Base-by-base conservation (phyloP, 2,797 vertebrate genomes). In the Furcifer pardalis region DNA sequence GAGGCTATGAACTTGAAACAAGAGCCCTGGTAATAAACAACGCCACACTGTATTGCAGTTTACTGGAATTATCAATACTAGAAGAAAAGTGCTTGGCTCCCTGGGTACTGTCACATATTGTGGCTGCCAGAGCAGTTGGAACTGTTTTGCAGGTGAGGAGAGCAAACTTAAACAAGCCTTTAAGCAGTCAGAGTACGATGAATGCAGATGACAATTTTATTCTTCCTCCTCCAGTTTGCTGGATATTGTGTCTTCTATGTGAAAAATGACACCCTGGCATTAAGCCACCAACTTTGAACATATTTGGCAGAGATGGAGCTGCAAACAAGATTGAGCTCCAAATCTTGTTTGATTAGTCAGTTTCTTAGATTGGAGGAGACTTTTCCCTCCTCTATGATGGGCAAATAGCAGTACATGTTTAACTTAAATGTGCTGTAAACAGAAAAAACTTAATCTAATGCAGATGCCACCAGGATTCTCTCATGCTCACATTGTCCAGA, bases 261-360 rank as follows among this genome's bases (percentile, higher is more conserved):
- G 88, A 91, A 92, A 95, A 94, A 94, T 77, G 93, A 90, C 90
- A 91, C 87, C 60, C 88, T 95, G 93, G 92, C 93, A 92, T 37
- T 85, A 89, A 84, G 92, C 93, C 93, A 92, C 86, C 78, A 88
- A 88, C 86, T 91, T 90, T 87, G 88, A 81, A 92, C 88, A 86
- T 83, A 56, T 85, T 93, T 94, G 93, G 91, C 93, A 82, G 84
- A 62, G 79, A 62, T 86, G 74, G 86, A 62, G 84, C 35, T 60
- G 89, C 62, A 86, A 82, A 86, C 89, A 92, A 91, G 86, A 88
- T 78, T 91, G 78, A 88, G 90, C 81, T 83, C 23, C 2, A 68
- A 86, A 90, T 86, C 83, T 91, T 91, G 84, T 86, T 89, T 89
- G 89, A 56, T 44, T 81, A 68, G 74, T 23, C 88, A 89, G 86